Evolutionary conservation across 1,140 invertebrate genomes (phyloP), one percentile per base, ranked within the genome.

Genomic region (Neodiprion fabricii): DNA sequence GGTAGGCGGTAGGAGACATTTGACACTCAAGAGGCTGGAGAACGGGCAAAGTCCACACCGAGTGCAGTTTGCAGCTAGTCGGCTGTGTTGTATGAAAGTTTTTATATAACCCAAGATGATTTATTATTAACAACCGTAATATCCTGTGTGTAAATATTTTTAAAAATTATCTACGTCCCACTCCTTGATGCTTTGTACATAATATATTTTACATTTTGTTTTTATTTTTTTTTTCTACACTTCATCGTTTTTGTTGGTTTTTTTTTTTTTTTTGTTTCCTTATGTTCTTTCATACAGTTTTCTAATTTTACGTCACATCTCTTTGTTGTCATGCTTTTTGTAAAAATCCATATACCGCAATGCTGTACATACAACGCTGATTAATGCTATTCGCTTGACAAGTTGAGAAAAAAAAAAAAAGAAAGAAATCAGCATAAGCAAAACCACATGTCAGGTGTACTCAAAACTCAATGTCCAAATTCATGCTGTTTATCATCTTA

Each of bases 1-100:
- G 83, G 80, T 87, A 88, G 86, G 85, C 78, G 85, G 80, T 87
- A 88, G 85, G 85, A 86, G 84, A 87, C 83, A 88, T 86, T 85
- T 87, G 86, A 87, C 85, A 87, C 86, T 87, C 86, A 76, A 61
- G 85, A 87, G 81, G 86, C 80, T 82, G 80, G 75, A 77, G 53
- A 61, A 61, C 72, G 79, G 79, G 79, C 80, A 80, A 84, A 82
- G 85, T 87, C 86, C 86, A 80, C 82, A 83, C 2, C 28, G 86
- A 88, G 86, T 88, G 86, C 86, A 88, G 86, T 88, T 88, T 87
- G 84, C 85, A 81, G 81, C 81, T 81, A 81, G 83, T 82, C 84
- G 85, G 85, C 86, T 86, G 85, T 84, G 79, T 82, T 86, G 86
- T 84, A 86, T 85, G 84, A 86, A 86, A 81, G 84, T 81, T 40